Conservation (phyloP, 1,140 invertebrate species). For the Dendroctonus ponderosae region DNA sequence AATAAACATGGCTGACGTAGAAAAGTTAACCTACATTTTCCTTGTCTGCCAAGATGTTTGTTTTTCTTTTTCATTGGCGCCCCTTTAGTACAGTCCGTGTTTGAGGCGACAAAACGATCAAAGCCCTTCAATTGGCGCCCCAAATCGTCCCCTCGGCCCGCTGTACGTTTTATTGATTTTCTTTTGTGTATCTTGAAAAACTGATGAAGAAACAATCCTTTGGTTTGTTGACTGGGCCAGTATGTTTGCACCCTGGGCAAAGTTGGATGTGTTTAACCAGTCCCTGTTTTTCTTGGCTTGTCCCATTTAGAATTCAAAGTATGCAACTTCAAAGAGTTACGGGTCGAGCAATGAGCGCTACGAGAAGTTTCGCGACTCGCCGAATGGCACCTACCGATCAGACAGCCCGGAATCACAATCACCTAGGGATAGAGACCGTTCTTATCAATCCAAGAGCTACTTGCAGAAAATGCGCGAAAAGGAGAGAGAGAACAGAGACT, state of each 20-base stretch:
- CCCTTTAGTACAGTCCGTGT: not conserved
- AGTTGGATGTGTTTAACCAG: too few relatives aligned
- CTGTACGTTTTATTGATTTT: too few relatives aligned
- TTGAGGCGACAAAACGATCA: too few relatives aligned
- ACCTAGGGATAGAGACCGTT: conserved; percentile 67
- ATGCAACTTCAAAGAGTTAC: conserved; percentile 69
- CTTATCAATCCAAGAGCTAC: conserved; percentile 75
- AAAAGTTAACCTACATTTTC: conserved; percentile 40
- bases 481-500: conserved; percentile 89
- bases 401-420: conserved; percentile 68
- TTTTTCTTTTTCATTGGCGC: conserved; percentile 21
- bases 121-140: too few relatives aligned
- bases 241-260: too few relatives aligned
- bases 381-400: conserved; percentile 74
- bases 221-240: too few relatives aligned
- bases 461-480: conserved; percentile 77
- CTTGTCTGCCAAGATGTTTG: conserved; percentile 14
- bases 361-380: conserved; percentile 68
- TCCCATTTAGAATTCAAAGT: conserved; percentile 67
- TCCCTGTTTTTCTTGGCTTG: not conserved
- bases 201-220: too few relatives aligned
- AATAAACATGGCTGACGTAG: conserved; percentile 45
- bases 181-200: too few relatives aligned
- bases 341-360: conserved; percentile 57
- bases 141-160: too few relatives aligned